Percentiles rank a stretch among this genome's conserved stretches.
These are phyloP conservation scores for Phyllostomus discolor DNA, from an alignment of 2,113 vertebrate genomes.

Conservation along the genomic window DNA sequence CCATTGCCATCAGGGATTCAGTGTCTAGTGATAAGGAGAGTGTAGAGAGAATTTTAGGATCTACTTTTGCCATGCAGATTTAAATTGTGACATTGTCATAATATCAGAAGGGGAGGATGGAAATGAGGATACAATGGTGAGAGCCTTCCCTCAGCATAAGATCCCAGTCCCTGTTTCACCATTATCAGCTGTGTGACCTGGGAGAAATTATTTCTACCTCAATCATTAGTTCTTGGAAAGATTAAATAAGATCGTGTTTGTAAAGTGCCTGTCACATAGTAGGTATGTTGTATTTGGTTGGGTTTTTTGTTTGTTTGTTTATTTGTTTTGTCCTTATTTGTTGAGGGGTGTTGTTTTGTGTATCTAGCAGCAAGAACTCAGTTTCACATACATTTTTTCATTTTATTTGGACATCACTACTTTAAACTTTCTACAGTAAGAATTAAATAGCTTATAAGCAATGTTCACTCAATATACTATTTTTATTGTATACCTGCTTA, in stretches of 20 bases:
- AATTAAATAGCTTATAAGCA: slow-evolving; percentile 29
- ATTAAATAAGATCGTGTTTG: background rate
- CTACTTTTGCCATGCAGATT: background rate
- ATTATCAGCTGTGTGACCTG: background rate
- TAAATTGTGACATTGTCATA: background rate
- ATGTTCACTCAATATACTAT: background rate
- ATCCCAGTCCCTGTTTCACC: background rate
- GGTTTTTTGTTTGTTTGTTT: background rate
- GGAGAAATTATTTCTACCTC: background rate
- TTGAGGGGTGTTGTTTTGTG: background rate
- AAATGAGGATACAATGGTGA: background rate
- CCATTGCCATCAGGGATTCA: background rate
- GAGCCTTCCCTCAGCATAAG: background rate
- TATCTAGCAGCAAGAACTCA: slow-evolving; percentile 1
- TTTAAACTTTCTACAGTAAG: background rate
- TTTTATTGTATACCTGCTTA: background rate
- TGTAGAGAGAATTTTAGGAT: background rate
- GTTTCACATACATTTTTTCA: background rate
- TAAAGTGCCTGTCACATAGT: background rate
- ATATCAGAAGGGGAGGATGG: background rate
- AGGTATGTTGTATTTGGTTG: background rate
- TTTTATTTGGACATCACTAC: slow-evolving; percentile 30
- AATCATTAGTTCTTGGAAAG: background rate
- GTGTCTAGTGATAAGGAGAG: background rate
- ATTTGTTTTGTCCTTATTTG: background rate